Base-by-base conservation (phyloP, 2,888 invertebrate genomes). In the Limnephilus auricula region DNA sequence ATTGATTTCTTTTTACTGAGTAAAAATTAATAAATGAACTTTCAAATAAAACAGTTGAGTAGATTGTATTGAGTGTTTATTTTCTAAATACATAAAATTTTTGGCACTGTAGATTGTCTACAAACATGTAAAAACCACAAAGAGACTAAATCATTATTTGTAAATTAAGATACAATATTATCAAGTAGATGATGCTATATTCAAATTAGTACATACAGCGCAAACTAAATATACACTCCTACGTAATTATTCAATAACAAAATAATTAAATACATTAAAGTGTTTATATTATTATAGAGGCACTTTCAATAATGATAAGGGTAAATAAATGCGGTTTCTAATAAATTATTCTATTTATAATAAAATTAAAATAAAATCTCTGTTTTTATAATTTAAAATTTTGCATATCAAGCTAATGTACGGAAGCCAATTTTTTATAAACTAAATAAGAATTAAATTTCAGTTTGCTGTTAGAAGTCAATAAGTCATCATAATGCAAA, bases 51-150 rank as follows among this genome's bases (percentile, higher is more conserved):
- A 89, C n/a, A 30, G 9, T 18, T 40, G 15, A 40, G 25, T 65
- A 65, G 25, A 65, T 65, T 65, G 32, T 65, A n/a, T 1, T 9
- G n/a, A 82, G 82, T 82, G 34, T 82, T 82, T 82, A 34, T 82
- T 34, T 82, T 34, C 82, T 82, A 82, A 82, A 34, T 34, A 34
- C 32, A 82, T n/a, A 90, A 89, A 91, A 91, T 93, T 92, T 86
- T 84, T 83, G 92, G 91, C 78, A 90, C 93, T 80, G 84, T 90
- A 91, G 91, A 92, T 79, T 91, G 90, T 90, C 79, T 89, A 91
- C 78, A 87, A 78, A 85, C 85, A 45, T 85, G 30, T n/a, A 45
- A 37, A 40, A 37, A 40, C 25, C 25, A 85, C 85, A 32, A 32
- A 65, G 25, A 65, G 25, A 65, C 65, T 65, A 65, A 65, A n/a